Evolutionary conservation across 23 tunicate species (phyloP).

Genomic region (Clavelina lepadiformis): DNA sequence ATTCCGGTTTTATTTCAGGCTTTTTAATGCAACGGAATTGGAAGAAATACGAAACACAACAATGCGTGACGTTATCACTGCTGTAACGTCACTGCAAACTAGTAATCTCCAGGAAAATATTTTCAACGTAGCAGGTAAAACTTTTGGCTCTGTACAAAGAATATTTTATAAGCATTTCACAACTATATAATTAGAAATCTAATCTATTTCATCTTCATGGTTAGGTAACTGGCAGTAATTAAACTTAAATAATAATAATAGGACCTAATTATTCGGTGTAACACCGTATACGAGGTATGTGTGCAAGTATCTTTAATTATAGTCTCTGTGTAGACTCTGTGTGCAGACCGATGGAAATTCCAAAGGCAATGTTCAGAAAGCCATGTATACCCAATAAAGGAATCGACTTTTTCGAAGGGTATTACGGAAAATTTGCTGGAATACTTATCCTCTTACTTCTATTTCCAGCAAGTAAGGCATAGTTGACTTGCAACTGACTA

Average conservation of each 20-base stretch:
- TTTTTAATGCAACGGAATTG: conserved; percentile 39
- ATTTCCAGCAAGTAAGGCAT: conserved; percentile 58
- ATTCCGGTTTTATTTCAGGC: conserved; percentile 16
- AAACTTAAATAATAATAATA: no score
- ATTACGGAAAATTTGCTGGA: conserved; percentile 60
- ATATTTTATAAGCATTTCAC: no score
- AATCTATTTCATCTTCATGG: no score
- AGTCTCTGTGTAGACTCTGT: conserved; percentile 12
- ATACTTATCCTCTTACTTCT: conserved; percentile 50
- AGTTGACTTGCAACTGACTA: not conserved
- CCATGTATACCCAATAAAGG: conserved; percentile 70
- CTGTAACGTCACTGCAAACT: conserved; percentile 31
- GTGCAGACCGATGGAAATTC: conserved; percentile 23
- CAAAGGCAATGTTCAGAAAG: conserved; percentile 27
- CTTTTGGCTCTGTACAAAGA: no score
- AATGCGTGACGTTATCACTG: conserved; percentile 60
- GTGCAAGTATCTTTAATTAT: no score
- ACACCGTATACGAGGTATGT: no score
- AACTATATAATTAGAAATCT: no score
- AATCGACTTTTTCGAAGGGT: conserved; percentile 50
- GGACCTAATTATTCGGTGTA: no score
- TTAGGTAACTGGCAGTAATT: no score
- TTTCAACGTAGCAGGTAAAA: conserved; percentile 49
- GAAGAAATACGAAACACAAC: conserved; percentile 47
- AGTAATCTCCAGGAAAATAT: conserved; percentile 46